Evolutionary conservation across 2,888 invertebrate genomes (phyloP).

Genomic region (Agrotis clavis): DNA sequence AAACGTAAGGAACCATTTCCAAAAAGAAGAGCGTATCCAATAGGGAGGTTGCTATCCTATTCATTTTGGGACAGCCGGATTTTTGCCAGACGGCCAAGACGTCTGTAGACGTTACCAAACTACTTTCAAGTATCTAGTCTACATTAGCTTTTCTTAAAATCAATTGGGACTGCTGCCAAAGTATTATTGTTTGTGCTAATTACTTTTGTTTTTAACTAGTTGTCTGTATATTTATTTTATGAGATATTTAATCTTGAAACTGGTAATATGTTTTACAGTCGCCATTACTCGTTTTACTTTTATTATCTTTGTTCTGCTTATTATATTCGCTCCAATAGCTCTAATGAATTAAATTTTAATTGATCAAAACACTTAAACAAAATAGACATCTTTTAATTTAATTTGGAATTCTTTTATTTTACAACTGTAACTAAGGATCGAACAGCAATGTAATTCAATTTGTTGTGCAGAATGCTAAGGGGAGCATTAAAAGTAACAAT

Average conservation of each 20-base stretch:
- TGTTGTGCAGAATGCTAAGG: slow-evolving; percentile 42
- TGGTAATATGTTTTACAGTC: not conserved
- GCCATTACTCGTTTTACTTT: not conserved
- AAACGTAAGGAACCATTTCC: not conserved
- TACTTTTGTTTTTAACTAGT: slow-evolving; percentile 30
- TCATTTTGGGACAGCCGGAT: slow-evolving; percentile 6
- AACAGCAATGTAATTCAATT: slow-evolving; percentile 30
- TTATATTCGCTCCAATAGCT: not conserved
- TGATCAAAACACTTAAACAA: not conserved
- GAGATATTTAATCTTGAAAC: not conserved
- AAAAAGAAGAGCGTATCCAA: not conserved
- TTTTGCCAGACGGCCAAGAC: slow-evolving; percentile 28
- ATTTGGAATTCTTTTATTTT: not conserved
- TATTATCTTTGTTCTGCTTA: not conserved
- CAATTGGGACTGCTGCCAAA: slow-evolving; percentile 57
- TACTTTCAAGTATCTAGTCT: slow-evolving; percentile 24
- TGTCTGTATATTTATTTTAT: slow-evolving; percentile 12
- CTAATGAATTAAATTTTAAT: not conserved
- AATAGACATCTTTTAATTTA: not conserved
- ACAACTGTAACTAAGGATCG: not conserved
- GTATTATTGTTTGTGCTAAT: slow-evolving; percentile 46
- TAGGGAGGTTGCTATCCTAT: not conserved
- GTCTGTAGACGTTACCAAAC: slow-evolving; percentile 31
- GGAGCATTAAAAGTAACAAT: slow-evolving; percentile 53
- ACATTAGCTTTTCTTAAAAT: slow-evolving; percentile 48